Conservation (phyloP, 1,140 invertebrate genomes). For the Linepithema humile region DNA sequence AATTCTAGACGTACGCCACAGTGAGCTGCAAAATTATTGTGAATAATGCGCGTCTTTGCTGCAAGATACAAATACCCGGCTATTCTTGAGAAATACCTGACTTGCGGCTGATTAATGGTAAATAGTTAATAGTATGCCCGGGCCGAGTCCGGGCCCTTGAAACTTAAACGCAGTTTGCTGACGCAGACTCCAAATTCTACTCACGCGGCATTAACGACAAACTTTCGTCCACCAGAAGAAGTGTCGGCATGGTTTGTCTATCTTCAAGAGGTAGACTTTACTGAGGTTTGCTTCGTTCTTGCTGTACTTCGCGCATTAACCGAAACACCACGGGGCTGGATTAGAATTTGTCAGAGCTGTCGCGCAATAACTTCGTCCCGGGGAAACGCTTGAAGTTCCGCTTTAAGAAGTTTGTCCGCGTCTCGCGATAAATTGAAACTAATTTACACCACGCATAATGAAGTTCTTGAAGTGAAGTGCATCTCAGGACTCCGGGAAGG, state of each 20-base stretch:
- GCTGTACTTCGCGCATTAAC: constrained; percentile 47
- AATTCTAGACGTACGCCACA: background rate
- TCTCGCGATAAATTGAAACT: constrained; percentile 51
- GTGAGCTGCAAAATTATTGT: background rate
- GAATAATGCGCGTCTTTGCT: background rate
- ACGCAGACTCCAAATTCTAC: constrained; percentile 35
- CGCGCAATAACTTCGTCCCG: constrained; percentile 39
- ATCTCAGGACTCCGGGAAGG: background rate
- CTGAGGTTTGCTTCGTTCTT: constrained; percentile 36
- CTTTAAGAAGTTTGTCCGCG: constrained; percentile 46
- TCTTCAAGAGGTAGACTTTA: constrained; percentile 43
- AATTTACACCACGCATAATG: constrained; percentile 53
- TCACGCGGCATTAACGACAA: constrained; percentile 40
- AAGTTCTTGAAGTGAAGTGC: constrained; percentile 38
- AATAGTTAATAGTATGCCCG: background rate
- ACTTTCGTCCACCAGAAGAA: constrained; percentile 35
- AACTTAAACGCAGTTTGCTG: constrained; percentile 3
- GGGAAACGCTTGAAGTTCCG: constrained; percentile 35
- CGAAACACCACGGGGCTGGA: constrained; percentile 38
- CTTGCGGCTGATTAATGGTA: background rate
- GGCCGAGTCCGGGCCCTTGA: background rate
- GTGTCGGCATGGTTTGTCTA: constrained; percentile 23
- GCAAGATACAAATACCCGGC: background rate
- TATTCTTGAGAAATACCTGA: background rate
- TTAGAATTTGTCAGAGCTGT: constrained; percentile 54